Percentiles rank a stretch among this genome's conserved stretches.
phyloP scores from a whole-genome alignment of 2,888 invertebrate species.

The Lasioglossum calceatum region DNA sequence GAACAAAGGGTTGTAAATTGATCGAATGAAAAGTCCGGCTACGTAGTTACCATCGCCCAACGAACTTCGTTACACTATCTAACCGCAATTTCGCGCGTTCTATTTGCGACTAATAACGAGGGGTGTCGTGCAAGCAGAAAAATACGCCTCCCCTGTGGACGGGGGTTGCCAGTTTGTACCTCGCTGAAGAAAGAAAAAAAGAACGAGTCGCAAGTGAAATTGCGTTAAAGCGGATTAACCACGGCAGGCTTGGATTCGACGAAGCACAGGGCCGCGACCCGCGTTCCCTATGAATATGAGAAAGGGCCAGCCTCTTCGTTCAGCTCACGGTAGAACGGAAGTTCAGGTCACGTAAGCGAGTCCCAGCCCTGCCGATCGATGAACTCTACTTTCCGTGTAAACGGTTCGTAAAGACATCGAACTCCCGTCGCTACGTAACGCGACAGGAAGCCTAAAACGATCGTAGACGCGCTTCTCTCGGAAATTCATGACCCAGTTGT shows the following conservation, averaged over 20 bases:
- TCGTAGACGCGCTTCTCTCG: neutral
- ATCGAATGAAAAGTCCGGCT: constrained; percentile 36
- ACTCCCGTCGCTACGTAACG: constrained; percentile 30
- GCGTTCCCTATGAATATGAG: constrained; percentile 70
- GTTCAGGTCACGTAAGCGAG: constrained; percentile 73
- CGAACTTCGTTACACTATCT: constrained; percentile 36
- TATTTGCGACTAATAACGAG: constrained; percentile 34
- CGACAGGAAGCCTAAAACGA: constrained; percentile 42
- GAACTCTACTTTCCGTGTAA: constrained; percentile 71
- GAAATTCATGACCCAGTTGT: constrained; percentile 50
- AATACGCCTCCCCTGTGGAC: neutral
- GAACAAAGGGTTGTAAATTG: constrained; percentile 33
- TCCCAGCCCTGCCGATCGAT: constrained; percentile 65
- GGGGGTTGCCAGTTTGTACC: constrained; percentile 12
- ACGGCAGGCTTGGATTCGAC: constrained; percentile 70
- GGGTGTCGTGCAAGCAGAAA: constrained; percentile 24
- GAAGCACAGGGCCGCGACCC: constrained; percentile 53
- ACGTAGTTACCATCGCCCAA: neutral
- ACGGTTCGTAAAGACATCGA: constrained; percentile 58
- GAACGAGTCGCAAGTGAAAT: constrained; percentile 59
- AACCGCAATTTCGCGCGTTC: constrained; percentile 50
- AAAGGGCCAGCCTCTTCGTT: constrained; percentile 62
- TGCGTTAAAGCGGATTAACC: constrained; percentile 71
- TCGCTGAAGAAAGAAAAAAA: constrained; percentile 34
- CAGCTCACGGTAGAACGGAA: constrained; percentile 62